phyloP scores from a whole-genome alignment of 2,888 invertebrate genomes.

The Polyploca ridens region DNA sequence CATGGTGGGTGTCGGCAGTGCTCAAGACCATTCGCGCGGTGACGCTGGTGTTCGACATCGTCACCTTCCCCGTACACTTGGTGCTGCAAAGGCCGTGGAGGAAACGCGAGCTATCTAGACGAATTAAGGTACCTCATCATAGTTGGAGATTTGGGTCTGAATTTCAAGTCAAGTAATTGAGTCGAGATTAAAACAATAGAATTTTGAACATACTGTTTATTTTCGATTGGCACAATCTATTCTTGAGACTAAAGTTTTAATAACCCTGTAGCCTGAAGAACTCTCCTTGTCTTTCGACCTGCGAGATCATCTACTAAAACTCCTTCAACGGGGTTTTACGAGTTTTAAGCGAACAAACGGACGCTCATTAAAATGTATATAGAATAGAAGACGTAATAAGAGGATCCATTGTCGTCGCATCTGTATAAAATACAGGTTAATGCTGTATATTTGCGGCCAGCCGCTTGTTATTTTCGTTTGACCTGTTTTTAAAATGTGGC shows the following conservation, averaged over 20 bases:
- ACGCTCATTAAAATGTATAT: background rate
- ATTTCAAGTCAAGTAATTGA: too few species aligned
- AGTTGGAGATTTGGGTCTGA: too few species aligned
- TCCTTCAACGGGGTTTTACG: too few species aligned
- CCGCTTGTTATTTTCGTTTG: conserved; percentile 43
- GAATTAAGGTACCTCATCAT: conserved; percentile 92
- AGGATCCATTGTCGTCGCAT: background rate
- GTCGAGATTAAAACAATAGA: too few species aligned
- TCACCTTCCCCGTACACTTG: conserved; percentile 96
- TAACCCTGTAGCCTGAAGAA: too few species aligned
- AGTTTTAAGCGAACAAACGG: too few species aligned
- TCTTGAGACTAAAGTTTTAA: too few species aligned
- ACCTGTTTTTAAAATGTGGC: conserved; percentile 39
- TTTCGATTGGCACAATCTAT: too few species aligned
- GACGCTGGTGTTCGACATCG: conserved; percentile 94
- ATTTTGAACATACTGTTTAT: too few species aligned
- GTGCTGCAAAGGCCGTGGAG: conserved; percentile 95
- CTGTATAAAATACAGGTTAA: background rate
- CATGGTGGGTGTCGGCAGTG: conserved; percentile 88
- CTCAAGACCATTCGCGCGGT: conserved; percentile 91
- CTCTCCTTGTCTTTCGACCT: too few species aligned
- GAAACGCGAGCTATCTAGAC: conserved; percentile 89
- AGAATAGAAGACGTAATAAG: background rate
- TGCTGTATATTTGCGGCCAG: background rate
- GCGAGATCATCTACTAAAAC: too few species aligned